Conservation (phyloP, 1,140 invertebrate genomes). For the Chrysomallon squamiferum region DNA sequence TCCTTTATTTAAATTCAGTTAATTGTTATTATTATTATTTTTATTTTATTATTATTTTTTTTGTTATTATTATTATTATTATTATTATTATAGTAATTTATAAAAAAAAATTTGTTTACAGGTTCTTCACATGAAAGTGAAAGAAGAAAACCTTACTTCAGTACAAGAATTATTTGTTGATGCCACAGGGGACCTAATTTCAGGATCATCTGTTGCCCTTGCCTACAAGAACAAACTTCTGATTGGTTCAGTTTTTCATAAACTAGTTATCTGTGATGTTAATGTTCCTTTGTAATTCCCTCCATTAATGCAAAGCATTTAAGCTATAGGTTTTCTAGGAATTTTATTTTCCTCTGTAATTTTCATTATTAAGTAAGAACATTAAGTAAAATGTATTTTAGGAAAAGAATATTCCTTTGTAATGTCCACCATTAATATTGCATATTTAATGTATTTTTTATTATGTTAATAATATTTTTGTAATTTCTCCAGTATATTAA, state of each 20-base stretch:
- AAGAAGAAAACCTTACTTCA: conserved; percentile 16
- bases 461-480: too few relatives aligned
- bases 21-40: too few relatives aligned
- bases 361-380: background rate
- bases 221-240: conserved; percentile 19
- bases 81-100: too few relatives aligned
- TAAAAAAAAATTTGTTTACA: too few relatives aligned
- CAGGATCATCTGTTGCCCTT: conserved; percentile 23
- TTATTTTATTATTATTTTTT: too few relatives aligned
- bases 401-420: too few relatives aligned
- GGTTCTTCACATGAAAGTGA: conserved; percentile 22
- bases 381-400: too few relatives aligned
- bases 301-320: background rate
- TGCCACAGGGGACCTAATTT: conserved; percentile 20
- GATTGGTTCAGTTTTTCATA: conserved; percentile 21
- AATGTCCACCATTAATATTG: too few relatives aligned
- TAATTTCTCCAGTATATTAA: too few relatives aligned
- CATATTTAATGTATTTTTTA: too few relatives aligned
- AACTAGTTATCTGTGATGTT: conserved; percentile 24
- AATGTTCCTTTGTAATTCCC: conserved; percentile 18
- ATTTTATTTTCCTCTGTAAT: background rate
- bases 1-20: too few relatives aligned
- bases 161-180: conserved; percentile 24
- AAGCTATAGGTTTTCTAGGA: background rate
- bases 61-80: too few relatives aligned